Percentiles rank a stretch among this genome's conserved stretches.
phyloP scores from a whole-genome alignment of 2,113 vertebrate species.

The Sebastes schlegelii region DNA sequence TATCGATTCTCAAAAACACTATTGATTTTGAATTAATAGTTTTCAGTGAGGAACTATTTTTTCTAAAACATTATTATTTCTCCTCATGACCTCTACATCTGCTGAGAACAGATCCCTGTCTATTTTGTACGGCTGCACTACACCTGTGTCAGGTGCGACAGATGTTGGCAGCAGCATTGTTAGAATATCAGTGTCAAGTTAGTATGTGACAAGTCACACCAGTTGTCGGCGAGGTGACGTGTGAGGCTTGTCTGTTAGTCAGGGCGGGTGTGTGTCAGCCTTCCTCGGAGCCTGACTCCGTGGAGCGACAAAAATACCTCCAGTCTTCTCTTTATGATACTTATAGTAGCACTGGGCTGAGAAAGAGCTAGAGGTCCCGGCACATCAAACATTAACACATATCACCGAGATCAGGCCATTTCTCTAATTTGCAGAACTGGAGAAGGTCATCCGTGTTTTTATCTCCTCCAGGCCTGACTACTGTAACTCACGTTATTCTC shows the following conservation, averaged over 20 bases:
- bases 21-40: too few species aligned
- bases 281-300: neutral
- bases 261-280: constrained; percentile 15
- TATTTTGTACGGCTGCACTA: neutral
- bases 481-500: neutral
- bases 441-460: constrained; percentile 34
- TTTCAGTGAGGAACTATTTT: neutral
- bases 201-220: constrained; percentile 1
- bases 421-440: constrained; percentile 1
- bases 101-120: neutral
- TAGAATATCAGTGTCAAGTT: constrained; percentile 37
- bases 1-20: too few species aligned
- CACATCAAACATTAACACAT: constrained; percentile 42
- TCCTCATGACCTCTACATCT: neutral
- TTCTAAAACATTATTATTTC: neutral
- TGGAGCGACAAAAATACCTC: constrained; percentile 11
- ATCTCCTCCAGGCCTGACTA: constrained; percentile 11
- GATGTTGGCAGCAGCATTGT: constrained; percentile 18
- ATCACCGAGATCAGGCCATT: constrained; percentile 2
- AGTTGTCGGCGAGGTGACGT: constrained; percentile 24
- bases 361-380: neutral
- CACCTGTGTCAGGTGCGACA: constrained; percentile 10
- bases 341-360: constrained; percentile 4
- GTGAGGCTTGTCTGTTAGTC: constrained; percentile 15
- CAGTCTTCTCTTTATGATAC: constrained; percentile 20